phyloP scores from a whole-genome alignment of 2,888 invertebrate species.

The Belgica antarctica region DNA sequence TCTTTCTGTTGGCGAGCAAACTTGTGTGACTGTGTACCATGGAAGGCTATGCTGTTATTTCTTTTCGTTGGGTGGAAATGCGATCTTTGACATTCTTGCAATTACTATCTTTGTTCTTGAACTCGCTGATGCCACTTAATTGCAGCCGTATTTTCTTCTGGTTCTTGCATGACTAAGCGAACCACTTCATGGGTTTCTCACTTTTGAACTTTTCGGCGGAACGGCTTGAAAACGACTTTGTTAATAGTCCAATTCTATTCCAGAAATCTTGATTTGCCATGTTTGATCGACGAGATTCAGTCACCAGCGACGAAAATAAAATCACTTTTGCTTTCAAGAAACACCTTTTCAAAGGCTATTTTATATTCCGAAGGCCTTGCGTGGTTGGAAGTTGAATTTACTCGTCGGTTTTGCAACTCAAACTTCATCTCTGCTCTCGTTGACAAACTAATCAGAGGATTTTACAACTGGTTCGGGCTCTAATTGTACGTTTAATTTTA shows the following conservation, averaged over 20 bases:
- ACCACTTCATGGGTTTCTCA: background rate
- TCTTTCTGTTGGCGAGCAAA: background rate
- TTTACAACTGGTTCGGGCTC: too few species aligned
- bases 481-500: too few species aligned
- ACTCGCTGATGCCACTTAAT: background rate
- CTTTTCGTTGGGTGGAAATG: conserved; percentile 15
- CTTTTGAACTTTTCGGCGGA: conserved; percentile 16
- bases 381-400: conserved; percentile 5
- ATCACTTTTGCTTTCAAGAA: conserved; percentile 33
- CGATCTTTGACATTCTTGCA: conserved; percentile 29
- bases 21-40: too few species aligned
- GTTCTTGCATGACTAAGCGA: conserved; percentile 10
- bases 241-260: conserved; percentile 26
- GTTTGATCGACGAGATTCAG: conserved; percentile 20
- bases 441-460: background rate
- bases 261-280: conserved; percentile 22
- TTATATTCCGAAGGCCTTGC: conserved; percentile 26
- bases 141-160: too few species aligned
- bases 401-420: conserved; percentile 8
- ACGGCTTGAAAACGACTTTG: background rate
- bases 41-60: too few species aligned
- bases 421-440: background rate
- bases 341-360: background rate
- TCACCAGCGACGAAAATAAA: conserved; percentile 28
- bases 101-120: conserved; percentile 1